Conservation (phyloP, 2,888 invertebrate species). For the Pterobdella sp. region DNA sequence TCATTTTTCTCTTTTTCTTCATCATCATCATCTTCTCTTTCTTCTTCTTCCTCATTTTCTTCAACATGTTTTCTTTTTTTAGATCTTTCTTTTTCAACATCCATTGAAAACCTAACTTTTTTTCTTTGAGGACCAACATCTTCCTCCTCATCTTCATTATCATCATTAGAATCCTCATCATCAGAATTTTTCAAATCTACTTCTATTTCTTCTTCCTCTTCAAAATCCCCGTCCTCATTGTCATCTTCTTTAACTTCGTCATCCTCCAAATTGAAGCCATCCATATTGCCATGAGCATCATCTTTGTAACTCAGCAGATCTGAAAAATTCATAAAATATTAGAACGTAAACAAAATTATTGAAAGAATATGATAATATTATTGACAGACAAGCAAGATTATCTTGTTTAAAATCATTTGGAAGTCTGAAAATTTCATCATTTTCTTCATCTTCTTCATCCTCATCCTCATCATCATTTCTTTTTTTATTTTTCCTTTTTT, state of each 20-base stretch:
- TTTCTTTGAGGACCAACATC: neutral
- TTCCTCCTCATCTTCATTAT: neutral
- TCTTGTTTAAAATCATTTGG: slow-evolving; percentile 2
- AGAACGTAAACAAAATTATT: no score
- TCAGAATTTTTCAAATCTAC: neutral
- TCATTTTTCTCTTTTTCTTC: slow-evolving; percentile 9
- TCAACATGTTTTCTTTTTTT: neutral
- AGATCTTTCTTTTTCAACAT: neutral
- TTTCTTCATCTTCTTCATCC: slow-evolving; percentile 11
- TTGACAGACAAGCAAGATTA: neutral
- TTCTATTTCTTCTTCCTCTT: slow-evolving; percentile 4
- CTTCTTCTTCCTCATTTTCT: neutral
- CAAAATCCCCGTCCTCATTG: slow-evolving; percentile 14
- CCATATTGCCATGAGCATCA: neutral
- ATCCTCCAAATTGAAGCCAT: neutral
- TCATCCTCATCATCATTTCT: slow-evolving; percentile 6
- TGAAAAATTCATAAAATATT: no score
- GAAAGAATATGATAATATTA: neutral
- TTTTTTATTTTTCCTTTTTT: neutral
- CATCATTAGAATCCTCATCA: slow-evolving; percentile 10
- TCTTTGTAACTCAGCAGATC: neutral
- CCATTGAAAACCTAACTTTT: neutral
- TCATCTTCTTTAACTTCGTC: neutral
- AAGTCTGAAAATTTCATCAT: neutral
- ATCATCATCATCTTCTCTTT: neutral